Conservation (phyloP, 2,113 vertebrate species). For the Urocynchramus pylzowi region DNA sequence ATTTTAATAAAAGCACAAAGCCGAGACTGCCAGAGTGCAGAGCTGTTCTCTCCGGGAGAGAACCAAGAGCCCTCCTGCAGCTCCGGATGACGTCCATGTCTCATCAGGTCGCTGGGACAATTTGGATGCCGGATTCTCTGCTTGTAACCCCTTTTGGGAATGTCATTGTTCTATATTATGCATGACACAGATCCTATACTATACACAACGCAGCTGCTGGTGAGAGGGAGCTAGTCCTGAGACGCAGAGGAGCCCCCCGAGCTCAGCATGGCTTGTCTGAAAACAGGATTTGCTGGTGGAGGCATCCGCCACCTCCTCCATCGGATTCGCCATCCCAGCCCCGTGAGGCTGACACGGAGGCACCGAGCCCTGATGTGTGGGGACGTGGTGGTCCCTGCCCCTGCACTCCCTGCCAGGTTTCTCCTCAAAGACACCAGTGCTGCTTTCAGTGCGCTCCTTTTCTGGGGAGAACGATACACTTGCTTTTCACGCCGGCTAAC, state of each 20-base stretch:
- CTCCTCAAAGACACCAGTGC: neutral
- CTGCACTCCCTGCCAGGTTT: neutral
- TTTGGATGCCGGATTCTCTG: neutral
- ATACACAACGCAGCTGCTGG: neutral
- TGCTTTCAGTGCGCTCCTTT: accelerated
- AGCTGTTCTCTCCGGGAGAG: neutral
- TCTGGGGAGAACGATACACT: accelerated
- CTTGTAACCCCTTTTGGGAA: neutral
- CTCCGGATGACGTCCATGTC: neutral
- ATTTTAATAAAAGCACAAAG: neutral
- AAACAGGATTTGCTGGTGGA: neutral
- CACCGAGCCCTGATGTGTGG: accelerated
- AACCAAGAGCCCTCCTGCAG: neutral
- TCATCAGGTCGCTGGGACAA: neutral
- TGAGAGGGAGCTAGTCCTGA: neutral
- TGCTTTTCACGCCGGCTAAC: neutral
- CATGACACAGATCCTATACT: neutral
- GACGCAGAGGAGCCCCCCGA: neutral
- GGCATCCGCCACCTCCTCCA: neutral
- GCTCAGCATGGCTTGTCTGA: neutral
- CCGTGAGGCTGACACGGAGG: accelerated
- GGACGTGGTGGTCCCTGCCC: neutral
- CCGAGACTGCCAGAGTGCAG: neutral
- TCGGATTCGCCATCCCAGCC: neutral
- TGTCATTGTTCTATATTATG: neutral